phyloP scores from a whole-genome alignment of 1,140 invertebrate genomes.

The Apis mellifera region DNA sequence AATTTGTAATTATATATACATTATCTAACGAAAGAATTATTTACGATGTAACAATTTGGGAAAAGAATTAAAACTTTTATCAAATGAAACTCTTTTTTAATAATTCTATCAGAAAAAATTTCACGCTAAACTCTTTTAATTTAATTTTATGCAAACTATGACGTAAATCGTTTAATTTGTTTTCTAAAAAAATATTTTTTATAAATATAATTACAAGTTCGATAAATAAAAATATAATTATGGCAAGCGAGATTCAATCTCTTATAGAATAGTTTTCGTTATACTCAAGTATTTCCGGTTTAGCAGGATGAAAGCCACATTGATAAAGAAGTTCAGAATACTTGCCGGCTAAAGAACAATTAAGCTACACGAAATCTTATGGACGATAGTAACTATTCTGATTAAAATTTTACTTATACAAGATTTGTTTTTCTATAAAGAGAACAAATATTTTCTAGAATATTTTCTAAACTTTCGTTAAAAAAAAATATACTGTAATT shows the following conservation, averaged over 20 bases:
- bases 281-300: background rate
- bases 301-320: background rate
- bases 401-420: background rate
- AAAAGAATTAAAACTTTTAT: background rate
- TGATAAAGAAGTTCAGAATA: conserved; percentile 7
- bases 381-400: background rate
- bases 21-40: no score
- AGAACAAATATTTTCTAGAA: no score
- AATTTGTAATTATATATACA: background rate
- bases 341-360: background rate
- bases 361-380: background rate
- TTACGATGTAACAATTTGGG: background rate
- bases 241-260: background rate
- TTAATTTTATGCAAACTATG: background rate
- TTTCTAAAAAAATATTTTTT: background rate
- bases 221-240: background rate
- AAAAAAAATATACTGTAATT: no score
- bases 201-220: background rate
- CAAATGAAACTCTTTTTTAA: background rate
- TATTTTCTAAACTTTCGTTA: background rate
- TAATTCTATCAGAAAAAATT: background rate
- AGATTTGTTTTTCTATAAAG: background rate
- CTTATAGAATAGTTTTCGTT: background rate
- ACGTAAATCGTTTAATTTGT: background rate
- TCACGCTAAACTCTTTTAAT: background rate